Evolutionary conservation across 2,113 vertebrate species (phyloP), one percentile per base, ranked within the genome.

Genomic region (Chaenogobius annularis): DNA sequence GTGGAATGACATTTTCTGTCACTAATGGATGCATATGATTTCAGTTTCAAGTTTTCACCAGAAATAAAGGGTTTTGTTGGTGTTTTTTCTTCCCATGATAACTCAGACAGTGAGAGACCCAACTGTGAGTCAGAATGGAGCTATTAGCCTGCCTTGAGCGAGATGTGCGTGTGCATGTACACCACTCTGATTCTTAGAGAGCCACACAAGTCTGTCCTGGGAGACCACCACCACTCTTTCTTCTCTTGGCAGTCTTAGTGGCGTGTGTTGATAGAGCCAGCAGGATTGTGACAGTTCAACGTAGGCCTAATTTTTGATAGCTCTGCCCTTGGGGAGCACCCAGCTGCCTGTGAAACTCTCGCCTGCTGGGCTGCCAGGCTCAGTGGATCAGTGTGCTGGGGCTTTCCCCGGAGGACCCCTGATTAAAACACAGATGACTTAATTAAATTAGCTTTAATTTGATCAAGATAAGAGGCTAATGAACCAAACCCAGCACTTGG

Each of bases 371-470:
- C 89, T 85, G 86, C 87, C 87, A 83, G 77, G 72, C 87, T 86
- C 86, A 86, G 78, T 80, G 89, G 80, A 80, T 86, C 80, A 85
- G 79, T 83, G 79, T 83, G 77, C 72, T 78, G 81, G 88, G 83
- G 83, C 86, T 90, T 83, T 85, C 89, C 58, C 88, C 85, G 26
- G 75, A 88, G 87, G 84, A 90, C 78, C 75, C 80, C 81, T 86
- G 85, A 86, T 90, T 89, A 89, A 88, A 91, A 85, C 82, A 84
- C 83, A 90, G 85, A 93, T 80, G 75, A 88, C 79, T 90, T 91
- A 65, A 90, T 92, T 90, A 84, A 91, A 90, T 93, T 90, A 90
- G 83, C 78, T 81, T 70, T 83, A 82, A 89, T 86, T 87, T 81
- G 85, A 77, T 80, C 61, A 77, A 86, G 84, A 91, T 87, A 90